Conservation (phyloP, 2,888 invertebrate species). For the Amiota communis region DNA sequence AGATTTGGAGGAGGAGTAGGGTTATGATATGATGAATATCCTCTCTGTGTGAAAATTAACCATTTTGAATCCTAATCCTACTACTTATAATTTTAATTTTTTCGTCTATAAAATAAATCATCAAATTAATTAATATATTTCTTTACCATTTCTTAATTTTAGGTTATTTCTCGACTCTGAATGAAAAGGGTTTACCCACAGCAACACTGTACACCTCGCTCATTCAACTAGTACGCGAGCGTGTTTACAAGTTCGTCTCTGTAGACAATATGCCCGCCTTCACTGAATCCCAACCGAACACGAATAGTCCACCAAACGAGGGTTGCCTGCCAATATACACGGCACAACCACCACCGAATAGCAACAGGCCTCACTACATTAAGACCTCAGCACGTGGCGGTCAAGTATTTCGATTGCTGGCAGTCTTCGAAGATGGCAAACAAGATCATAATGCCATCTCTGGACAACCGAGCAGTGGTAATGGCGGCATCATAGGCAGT, state of each 20-base stretch:
- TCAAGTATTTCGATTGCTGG: slow-evolving; percentile 81
- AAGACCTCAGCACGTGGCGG: slow-evolving; percentile 82
- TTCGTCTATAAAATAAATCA: neutral
- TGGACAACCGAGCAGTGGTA: slow-evolving; percentile 36
- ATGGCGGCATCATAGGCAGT: slow-evolving; percentile 22
- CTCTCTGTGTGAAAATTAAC: too few species aligned
- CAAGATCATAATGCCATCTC: slow-evolving; percentile 60
- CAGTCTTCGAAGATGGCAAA: slow-evolving; percentile 83
- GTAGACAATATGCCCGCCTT: slow-evolving; percentile 73
- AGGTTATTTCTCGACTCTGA: slow-evolving; percentile 82
- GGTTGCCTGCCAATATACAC: slow-evolving; percentile 60
- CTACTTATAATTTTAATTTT: neutral
- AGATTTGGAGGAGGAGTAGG: too few species aligned
- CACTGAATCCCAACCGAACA: slow-evolving; percentile 69
- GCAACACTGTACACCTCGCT: slow-evolving; percentile 80
- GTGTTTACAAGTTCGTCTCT: slow-evolving; percentile 76
- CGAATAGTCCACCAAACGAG: slow-evolving; percentile 64
- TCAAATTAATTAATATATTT: neutral
- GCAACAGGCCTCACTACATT: slow-evolving; percentile 76
- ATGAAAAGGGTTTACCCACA: slow-evolving; percentile 79
- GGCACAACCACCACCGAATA: slow-evolving; percentile 40
- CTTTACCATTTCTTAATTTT: slow-evolving; percentile 48
- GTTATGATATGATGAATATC: too few species aligned
- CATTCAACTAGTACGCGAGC: slow-evolving; percentile 79
- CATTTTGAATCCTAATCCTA: too few species aligned